These are phyloP conservation scores for Cepaea nemoralis DNA, from an alignment of 1,140 invertebrate genomes.

Conservation along the genomic window DNA sequence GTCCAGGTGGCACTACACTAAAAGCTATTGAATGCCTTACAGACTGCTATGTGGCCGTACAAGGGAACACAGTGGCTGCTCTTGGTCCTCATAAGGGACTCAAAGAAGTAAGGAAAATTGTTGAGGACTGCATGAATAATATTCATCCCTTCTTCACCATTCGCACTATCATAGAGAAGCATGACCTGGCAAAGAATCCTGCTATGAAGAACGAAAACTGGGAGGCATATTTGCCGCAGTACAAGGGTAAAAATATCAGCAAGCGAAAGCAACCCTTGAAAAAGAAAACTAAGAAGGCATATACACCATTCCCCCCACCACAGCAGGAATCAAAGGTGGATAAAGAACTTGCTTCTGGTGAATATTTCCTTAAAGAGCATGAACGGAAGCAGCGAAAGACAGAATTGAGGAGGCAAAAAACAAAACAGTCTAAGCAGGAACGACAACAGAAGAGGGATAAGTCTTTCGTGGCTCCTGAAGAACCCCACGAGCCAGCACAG, in stretches of 20 bases:
- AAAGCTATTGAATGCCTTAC: constrained; percentile 99
- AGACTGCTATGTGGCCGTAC: constrained; percentile 96
- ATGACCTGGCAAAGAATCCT: constrained; percentile 91
- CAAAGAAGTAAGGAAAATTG: constrained; percentile 86
- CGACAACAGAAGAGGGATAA: not conserved
- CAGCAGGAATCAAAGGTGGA: constrained; percentile 79
- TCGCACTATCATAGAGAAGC: constrained; percentile 93
- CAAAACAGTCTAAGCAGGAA: constrained; percentile 21
- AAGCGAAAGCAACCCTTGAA: constrained; percentile 84
- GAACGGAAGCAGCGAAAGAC: constrained; percentile 76
- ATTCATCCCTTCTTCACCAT: constrained; percentile 73
- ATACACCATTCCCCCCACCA: constrained; percentile 86
- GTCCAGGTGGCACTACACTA: constrained; percentile 95
- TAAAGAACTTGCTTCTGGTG: constrained; percentile 91
- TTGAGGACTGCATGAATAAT: constrained; percentile 98
- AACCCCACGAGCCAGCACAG: constrained; percentile 14
- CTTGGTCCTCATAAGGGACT: constrained; percentile 95
- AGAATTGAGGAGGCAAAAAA: constrained; percentile 51
- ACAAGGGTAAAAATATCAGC: constrained; percentile 90
- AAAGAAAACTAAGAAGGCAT: constrained; percentile 82
- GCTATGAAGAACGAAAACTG: constrained; percentile 94
- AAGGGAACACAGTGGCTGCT: constrained; percentile 97
- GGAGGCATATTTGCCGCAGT: constrained; percentile 97
- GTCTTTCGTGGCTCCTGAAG: constrained; percentile 38
- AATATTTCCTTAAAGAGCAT: constrained; percentile 93